Evolutionary conservation across 1,140 invertebrate genomes (phyloP), one percentile per base, ranked within the genome.

Genomic region (Micrasema longulum): DNA sequence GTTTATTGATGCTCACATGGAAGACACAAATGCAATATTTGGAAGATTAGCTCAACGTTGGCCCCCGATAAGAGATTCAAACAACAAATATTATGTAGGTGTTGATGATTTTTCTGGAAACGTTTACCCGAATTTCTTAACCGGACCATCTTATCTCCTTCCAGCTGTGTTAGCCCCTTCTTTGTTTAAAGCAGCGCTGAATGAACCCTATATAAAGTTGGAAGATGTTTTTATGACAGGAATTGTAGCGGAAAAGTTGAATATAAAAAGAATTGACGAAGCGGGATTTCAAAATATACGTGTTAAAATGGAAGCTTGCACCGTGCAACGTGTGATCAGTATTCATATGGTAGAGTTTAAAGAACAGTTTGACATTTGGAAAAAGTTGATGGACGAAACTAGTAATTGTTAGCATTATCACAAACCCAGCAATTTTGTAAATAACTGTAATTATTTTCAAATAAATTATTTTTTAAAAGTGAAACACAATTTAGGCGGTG

Each of bases 321-420:
- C 89, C 69, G 86, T 95, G 69, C 90, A 92, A 77, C 89, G 90
- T 71, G 88, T 89, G 5, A 91, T 95, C 64, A 93, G 92, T 77
- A 91, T 95, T 57, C 94, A 96, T 80, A 95, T 95, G 93, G 91
- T 96, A 18, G 92, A 93, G 76, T 92, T 89, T 77, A 89, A 90
- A 79, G 93, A 95, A 81, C 93, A 95, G 81, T 95, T 94, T 79
- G 92, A 95, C 82, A 83, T 95, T 35, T 95, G 94, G 93, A 93
- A 93, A 79, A 93, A 94, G 80, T 82, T 95, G 72, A 87, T 93
- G 47, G 93, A 95, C 79, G 90, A 91, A 47, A 31, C 26, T 7
- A 31, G 3, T 31, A 2, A 31, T 7, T 31, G 26, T 31, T 31
- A 31, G 26, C 2, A 31, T 31, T 31, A 4, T 7, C 26, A 7